Base-by-base conservation (phyloP, 2,113 vertebrate species). In the Platichthys stellatus region DNA sequence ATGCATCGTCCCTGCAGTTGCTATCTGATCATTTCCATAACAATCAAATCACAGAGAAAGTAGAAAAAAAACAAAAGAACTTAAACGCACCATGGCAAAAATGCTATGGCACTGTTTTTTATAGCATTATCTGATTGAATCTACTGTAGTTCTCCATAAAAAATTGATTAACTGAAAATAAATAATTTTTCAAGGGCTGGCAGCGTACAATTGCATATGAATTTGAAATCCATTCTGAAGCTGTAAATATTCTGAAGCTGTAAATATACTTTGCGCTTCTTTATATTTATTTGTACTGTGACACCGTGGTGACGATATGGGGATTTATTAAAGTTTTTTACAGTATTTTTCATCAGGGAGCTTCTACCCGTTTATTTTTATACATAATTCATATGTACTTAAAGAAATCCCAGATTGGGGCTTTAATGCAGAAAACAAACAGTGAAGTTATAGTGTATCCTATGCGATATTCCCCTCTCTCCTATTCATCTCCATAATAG, bases 401-500 rank as follows among this genome's bases (percentile, higher is more conserved):
- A 66, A 75, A 78, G 71, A 80, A 81, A 78, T 72, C 45, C 78
- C 56, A 82, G 78, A 85, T 76, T 85, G 76, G 43, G 80, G 78
- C 79, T 89, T 88, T 93, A 93, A 92, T 82, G 86, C 86, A 72
- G 84, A 92, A 94, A 94, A 92, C 96, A 97, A 96, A 97, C 95
- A 96, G 96, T 96, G 95, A 96, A 96, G 96, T 96, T 96, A 95
- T 95, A 94, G 93, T 91, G 92, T 95, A 96, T 96, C 95, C 94
- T 94, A 95, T 96, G 95, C 90, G 93, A 97, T 95, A 96, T 96
- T 96, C 83, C 93, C 94, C 95, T 94, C 95, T 97, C 95, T 95
- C 92, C 96, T 96, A 97, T 97, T 98, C 96, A 97, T 99, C 97
- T 97, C 96, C 87, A 95, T 98, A 98, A 99, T 98, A 98, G 96